phyloP scores from a whole-genome alignment of 1,140 invertebrate genomes.

The Ptiloglossa arizonensis region DNA sequence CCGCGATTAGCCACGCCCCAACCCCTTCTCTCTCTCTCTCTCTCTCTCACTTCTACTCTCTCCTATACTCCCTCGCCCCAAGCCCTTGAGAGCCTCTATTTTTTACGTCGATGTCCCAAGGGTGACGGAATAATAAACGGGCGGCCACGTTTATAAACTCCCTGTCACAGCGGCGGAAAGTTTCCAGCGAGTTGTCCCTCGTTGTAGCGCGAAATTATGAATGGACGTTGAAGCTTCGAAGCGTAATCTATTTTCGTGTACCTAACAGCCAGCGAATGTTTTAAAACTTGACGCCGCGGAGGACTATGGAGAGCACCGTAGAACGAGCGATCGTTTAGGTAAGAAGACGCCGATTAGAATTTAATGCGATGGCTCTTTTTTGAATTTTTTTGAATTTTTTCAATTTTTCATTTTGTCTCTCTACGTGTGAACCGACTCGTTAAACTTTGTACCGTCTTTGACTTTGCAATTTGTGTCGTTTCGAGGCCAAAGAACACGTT shows the following conservation, averaged over 20 bases:
- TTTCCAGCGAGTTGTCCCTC: not conserved
- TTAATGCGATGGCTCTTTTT: not conserved
- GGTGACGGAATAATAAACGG: constrained; percentile 60
- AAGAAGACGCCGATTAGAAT: not conserved
- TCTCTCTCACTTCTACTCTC: too few species aligned
- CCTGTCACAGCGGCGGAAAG: constrained; percentile 19
- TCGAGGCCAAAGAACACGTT: too few species aligned
- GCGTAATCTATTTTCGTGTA: constrained; percentile 32
- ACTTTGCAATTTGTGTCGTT: too few species aligned
- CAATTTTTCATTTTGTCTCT: too few species aligned
- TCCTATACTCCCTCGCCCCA: not conserved
- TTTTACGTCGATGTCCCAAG: constrained; percentile 50
- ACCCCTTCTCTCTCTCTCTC: not conserved
- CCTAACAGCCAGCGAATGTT: not conserved
- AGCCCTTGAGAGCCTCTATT: constrained; percentile 24
- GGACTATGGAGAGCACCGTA: not conserved
- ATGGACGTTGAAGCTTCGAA: constrained; percentile 24
- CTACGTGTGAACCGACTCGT: too few species aligned
- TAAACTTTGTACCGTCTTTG: too few species aligned
- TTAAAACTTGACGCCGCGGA: not conserved
- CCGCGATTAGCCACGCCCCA: constrained; percentile 52
- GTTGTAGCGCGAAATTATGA: constrained; percentile 41
- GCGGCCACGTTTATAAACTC: constrained; percentile 43
- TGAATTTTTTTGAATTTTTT: too few species aligned
- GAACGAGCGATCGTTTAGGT: not conserved